Conservation (phyloP, 2,113 vertebrate species). For the Excalfactoria chinensis region DNA sequence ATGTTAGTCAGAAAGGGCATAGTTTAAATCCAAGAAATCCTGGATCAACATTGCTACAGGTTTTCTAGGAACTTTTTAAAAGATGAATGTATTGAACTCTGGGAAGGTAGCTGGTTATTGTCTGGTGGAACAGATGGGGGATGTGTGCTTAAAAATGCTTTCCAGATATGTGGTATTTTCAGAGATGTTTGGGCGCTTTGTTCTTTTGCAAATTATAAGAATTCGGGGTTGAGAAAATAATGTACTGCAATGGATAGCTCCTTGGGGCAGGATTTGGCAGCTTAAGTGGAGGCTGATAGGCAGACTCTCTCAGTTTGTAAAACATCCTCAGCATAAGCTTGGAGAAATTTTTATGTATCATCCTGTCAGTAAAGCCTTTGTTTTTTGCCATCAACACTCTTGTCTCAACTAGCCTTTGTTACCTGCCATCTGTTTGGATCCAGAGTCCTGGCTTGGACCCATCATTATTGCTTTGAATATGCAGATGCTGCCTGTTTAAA, state of each 20-base stretch:
- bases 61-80: neutral
- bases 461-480: neutral
- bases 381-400: neutral
- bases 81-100: neutral
- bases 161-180: neutral
- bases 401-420: conserved; percentile 28
- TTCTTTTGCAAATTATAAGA: conserved; percentile 8
- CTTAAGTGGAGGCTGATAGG: neutral
- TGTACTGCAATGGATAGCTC: neutral
- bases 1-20: neutral
- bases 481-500: neutral
- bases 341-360: neutral
- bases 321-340: neutral
- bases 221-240: neutral
- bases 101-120: neutral
- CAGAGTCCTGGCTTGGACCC: neutral
- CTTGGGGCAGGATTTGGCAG: neutral
- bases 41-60: neutral
- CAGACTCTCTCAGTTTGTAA: neutral
- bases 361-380: neutral
- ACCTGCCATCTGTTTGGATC: conserved; percentile 25
- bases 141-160: neutral
- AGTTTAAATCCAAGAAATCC: neutral
- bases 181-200: neutral
- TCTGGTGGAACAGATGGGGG: neutral